phyloP scores from a whole-genome alignment of 2,113 vertebrate species.

The Tyrannus savana region DNA sequence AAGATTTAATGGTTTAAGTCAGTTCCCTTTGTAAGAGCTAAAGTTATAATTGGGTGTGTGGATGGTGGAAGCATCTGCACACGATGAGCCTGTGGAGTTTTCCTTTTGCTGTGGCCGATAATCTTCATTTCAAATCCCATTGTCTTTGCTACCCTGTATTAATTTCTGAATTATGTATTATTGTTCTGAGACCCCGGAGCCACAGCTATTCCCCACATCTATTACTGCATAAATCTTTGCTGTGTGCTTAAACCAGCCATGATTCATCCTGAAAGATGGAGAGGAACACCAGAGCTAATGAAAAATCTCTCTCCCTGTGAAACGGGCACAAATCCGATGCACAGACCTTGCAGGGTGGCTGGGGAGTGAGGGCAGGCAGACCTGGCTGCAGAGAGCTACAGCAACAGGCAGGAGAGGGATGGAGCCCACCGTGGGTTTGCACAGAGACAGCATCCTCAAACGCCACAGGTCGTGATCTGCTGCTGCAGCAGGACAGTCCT shows the following conservation, averaged over 20 bases:
- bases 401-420: background rate
- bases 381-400: background rate
- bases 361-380: background rate
- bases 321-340: background rate
- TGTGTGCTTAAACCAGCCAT: slow-evolving; percentile 36
- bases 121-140: slow-evolving; percentile 45
- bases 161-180: slow-evolving; percentile 71
- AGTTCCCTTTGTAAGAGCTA: slow-evolving; percentile 41
- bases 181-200: slow-evolving; percentile 52
- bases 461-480: rapidly evolving
- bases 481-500: background rate
- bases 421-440: background rate
- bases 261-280: slow-evolving; percentile 36
- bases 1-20: slow-evolving; percentile 67
- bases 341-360: rapidly evolving
- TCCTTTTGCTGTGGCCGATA: slow-evolving; percentile 31
- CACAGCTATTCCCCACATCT: slow-evolving; percentile 45
- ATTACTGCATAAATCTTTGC: slow-evolving; percentile 60
- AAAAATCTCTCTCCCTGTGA: background rate
- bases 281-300: background rate
- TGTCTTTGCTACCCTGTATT: slow-evolving; percentile 54
- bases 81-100: slow-evolving; percentile 19
- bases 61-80: slow-evolving; percentile 37
- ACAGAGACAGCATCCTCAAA: rapidly evolving
- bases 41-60: slow-evolving; percentile 47